Percentiles rank a stretch among this genome's conserved stretches.
Conservation (phyloP, 1,140 invertebrate species). For the Aphelenchoides besseyi region DNA sequence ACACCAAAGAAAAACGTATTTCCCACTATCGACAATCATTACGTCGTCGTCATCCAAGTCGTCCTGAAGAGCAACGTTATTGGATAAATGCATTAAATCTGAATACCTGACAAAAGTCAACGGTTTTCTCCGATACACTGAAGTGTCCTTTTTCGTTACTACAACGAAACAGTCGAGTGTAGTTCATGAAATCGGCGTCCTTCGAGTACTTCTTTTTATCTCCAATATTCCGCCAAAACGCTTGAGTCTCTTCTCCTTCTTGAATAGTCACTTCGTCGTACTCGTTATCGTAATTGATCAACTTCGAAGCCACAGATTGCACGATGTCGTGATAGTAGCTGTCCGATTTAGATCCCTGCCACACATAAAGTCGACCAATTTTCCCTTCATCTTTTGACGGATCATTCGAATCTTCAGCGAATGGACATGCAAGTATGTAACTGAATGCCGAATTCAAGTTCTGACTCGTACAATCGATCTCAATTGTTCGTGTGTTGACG, state of each 20-base stretch:
- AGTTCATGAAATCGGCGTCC: conserved; percentile 87
- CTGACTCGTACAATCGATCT: conserved; percentile 65
- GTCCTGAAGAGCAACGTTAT: conserved; percentile 70
- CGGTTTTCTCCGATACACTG: conserved; percentile 96
- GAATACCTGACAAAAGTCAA: conserved; percentile 93
- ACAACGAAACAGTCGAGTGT: conserved; percentile 89
- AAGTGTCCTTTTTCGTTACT: conserved; percentile 99
- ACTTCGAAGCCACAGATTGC: conserved; percentile 66
- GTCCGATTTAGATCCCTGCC: conserved; percentile 86
- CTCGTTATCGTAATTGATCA: conserved; percentile 53
- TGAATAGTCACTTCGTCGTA: conserved; percentile 73
- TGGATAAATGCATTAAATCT: neutral
- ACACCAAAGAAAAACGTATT: conserved; percentile 95
- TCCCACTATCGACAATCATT: conserved; percentile 97
- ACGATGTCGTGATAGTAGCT: conserved; percentile 81
- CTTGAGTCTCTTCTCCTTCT: conserved; percentile 96
- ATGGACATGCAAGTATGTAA: conserved; percentile 60
- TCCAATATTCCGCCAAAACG: conserved; percentile 93
- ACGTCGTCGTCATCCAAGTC: conserved; percentile 98
- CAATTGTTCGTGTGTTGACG: conserved; percentile 86
- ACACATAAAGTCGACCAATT: conserved; percentile 91
- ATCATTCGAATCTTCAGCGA: conserved; percentile 24
- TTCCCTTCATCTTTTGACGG: conserved; percentile 73
- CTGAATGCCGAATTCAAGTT: conserved; percentile 66
- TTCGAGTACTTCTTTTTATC: conserved; percentile 85